These are phyloP conservation scores for Kryptolebias ocellatus DNA, from an alignment of 2,797 vertebrate genomes.

Conservation along the genomic window DNA sequence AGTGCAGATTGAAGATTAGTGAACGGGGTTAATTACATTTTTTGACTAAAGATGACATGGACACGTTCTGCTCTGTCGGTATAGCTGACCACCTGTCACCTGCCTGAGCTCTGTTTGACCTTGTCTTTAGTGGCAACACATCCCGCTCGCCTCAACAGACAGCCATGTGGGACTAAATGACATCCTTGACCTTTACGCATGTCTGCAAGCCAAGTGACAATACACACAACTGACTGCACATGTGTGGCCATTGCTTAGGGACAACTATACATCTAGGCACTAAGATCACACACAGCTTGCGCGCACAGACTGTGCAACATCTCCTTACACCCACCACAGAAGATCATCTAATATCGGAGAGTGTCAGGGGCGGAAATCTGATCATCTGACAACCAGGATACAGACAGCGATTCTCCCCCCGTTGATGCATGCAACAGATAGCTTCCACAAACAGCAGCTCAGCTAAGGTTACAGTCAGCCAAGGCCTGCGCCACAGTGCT, in stretches of 20 bases:
- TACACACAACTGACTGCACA: constrained; percentile 45
- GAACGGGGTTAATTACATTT: constrained; percentile 53
- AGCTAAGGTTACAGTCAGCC: constrained; percentile 69
- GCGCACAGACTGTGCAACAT: constrained; percentile 18
- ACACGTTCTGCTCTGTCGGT: constrained; percentile 34
- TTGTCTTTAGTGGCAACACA: constrained; percentile 59
- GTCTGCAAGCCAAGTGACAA: constrained; percentile 61
- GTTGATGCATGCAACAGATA: constrained; percentile 75
- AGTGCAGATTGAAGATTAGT: constrained; percentile 39
- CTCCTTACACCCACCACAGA: constrained; percentile 33
- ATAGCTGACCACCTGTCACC: constrained; percentile 65
- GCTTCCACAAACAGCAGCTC: constrained; percentile 72
- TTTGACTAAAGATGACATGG: constrained; percentile 58
- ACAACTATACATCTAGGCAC: constrained; percentile 12
- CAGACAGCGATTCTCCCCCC: constrained; percentile 75
- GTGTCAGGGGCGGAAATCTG: constrained; percentile 74
- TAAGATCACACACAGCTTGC: constrained; percentile 4
- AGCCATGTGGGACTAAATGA: constrained; percentile 61
- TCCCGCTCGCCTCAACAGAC: constrained; percentile 52
- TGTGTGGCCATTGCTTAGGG: constrained; percentile 30
- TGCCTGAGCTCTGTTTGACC: constrained; percentile 66
- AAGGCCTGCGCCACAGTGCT: constrained; percentile 20
- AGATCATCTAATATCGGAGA: constrained; percentile 79
- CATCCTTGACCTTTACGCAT: constrained; percentile 67
- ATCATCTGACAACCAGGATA: constrained; percentile 78